Base-by-base conservation (phyloP, 2,888 invertebrate species). In the Tanypteryx hageni region DNA sequence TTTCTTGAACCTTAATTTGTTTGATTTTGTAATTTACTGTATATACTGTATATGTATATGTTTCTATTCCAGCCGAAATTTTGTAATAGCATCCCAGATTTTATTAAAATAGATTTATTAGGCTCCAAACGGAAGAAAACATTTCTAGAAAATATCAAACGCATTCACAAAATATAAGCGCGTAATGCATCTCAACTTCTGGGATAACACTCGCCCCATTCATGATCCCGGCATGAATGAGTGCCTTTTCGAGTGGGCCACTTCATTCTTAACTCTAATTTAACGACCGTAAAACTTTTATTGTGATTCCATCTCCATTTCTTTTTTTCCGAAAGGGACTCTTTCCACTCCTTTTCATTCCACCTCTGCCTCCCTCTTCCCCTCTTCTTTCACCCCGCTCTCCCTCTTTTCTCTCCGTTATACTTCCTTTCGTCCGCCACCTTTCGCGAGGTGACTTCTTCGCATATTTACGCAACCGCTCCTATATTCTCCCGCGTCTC, bases 271-370 rank as follows among this genome's bases (percentile, higher is more conserved):
- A 44, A 22, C 76, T 76, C 27, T 76, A 27, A 76, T 76, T 76
- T 76, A 76, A 76, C 27, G 76, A 27, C 76, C 76, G 76, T 76
- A 76, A 76, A 76, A 76, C 22, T 76, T 76, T 76, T 76, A 76
- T 76, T 76, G 76, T 76, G 76, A 76, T 76, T 76, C 27, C 27
- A 11, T 27, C 22, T 13, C 22, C 76, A 76, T 76, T 76, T 76
- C 76, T 76, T 76, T 27, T 76, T 76, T 76, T 10, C 76, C 76
- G 27, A 27, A 76, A 76, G 76, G 76, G 27, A 13, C 18, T 76
- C 76, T 10, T 27, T 76, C 27, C 0, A 22, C 27, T 27, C 11
- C n/a, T 3, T 10, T 3, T 64, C 64, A 7, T 22, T n/a, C 22
- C 11, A n/a, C 68, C 11, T n/a, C n/a, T n/a, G 16, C 18, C 14